phyloP scores from a whole-genome alignment of 1,140 invertebrate genomes.

The Wasmannia auropunctata region DNA sequence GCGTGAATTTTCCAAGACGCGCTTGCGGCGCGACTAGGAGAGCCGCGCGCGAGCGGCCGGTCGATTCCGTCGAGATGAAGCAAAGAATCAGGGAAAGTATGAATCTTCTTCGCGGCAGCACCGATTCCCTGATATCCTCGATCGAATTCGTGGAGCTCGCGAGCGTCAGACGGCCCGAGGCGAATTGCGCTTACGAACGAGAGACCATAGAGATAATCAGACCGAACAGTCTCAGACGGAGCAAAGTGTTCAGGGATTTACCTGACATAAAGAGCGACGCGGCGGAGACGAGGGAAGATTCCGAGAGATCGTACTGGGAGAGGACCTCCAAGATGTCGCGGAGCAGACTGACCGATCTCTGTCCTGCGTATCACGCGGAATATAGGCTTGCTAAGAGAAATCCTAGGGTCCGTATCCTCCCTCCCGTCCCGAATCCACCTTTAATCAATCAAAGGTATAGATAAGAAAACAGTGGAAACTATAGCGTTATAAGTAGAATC shows the following conservation, averaged over 20 bases:
- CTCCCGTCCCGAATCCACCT: constrained; percentile 64
- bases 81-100: constrained; percentile 62
- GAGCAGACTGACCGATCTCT: constrained; percentile 50
- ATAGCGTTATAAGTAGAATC: constrained; percentile 15
- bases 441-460: constrained; percentile 64
- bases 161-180: background rate
- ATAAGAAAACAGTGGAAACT: background rate
- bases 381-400: constrained; percentile 64
- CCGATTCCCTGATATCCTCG: constrained; percentile 72
- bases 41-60: background rate
- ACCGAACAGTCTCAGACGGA: constrained; percentile 4
- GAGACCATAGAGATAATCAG: constrained; percentile 69
- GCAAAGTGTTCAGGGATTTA: constrained; percentile 31
- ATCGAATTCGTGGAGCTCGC: constrained; percentile 57
- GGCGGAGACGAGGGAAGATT: background rate
- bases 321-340: constrained; percentile 38
- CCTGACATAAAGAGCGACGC: constrained; percentile 51
- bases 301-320: constrained; percentile 57
- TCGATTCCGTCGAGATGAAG: background rate
- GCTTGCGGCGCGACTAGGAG: background rate
- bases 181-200: constrained; percentile 37
- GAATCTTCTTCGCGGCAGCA: constrained; percentile 72
- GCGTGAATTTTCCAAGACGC: constrained; percentile 6
- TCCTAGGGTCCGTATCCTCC: constrained; percentile 62
- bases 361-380: constrained; percentile 8